Evolutionary conservation across 1,140 invertebrate species (phyloP).

Genomic region (Bombus waltoni): DNA sequence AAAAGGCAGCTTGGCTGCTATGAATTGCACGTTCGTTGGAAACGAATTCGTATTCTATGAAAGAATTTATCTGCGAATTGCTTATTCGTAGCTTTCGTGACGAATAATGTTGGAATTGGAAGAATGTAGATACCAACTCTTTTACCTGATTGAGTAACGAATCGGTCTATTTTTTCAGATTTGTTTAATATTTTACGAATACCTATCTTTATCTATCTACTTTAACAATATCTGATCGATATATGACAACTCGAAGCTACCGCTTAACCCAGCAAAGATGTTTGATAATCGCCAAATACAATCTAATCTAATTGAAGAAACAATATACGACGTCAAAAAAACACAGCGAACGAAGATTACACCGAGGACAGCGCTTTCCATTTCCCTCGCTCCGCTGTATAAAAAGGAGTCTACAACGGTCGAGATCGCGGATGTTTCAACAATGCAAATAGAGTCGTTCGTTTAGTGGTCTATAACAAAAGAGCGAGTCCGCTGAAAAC

Average conservation of each 20-base stretch:
- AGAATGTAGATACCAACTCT: background rate
- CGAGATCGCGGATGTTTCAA: background rate
- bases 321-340: background rate
- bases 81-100: background rate
- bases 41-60: background rate
- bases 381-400: background rate
- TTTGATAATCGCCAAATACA: no score
- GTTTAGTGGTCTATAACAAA: conserved; percentile 21
- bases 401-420: background rate
- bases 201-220: no score
- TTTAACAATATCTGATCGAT: no score
- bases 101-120: background rate
- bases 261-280: background rate
- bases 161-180: no score
- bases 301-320: no score
- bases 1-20: no score
- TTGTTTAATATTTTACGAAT: no score
- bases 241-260: no score
- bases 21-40: no score
- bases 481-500: conserved; percentile 1
- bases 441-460: conserved; percentile 29
- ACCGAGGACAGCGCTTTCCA: background rate
- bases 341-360: no score
- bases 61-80: background rate
- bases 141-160: background rate